Evolutionary conservation across 2,113 vertebrate species (phyloP), one percentile per base, ranked within the genome.

Genomic region (Halichoerus grypus): DNA sequence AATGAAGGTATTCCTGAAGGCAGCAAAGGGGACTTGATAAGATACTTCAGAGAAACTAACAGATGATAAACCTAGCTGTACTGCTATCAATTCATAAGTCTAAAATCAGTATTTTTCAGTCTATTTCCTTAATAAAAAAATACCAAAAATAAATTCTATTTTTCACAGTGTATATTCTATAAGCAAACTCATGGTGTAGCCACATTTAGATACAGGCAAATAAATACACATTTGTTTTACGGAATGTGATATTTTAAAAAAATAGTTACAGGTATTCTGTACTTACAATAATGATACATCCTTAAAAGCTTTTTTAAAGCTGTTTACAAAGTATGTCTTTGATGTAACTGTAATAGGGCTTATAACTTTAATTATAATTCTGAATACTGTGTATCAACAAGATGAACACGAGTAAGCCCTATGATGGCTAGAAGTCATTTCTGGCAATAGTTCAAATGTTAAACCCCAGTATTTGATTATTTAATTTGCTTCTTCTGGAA

Each of bases 341-440:
- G 49, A 96, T 93, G 49, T 90, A 49, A 92, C 74, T 69, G 16
- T 82, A 92, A 74, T 69, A 90, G 21, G 14, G 8, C 26, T 95
- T 88, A 89, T 53, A 86, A 94, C 13, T 85, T 93, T 42, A 92
- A 87, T 65, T 86, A 36, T 96, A 92, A 96, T 88, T 94, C 39
- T 94, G 46, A 53, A 72, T 74, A 21, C 5, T 15, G 0, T 91
- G 59, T 91, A 57, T 69, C 57, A 55, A 77, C 11, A 97, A 91
- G 39, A 49, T 69, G 71, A 84, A 49, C 51, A 85, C n/a, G 79
- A 83, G 12, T 8, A 76, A 88, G 15, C 8, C 36, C 13, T 67
- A 15, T 69, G 19, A n/a, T 26, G 31, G 61, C 65, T 93, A 42
- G 33, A 81, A 96, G 6, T 14, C 21, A 69, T 84, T 72, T 94